Base-by-base conservation (phyloP, 2,797 vertebrate species). In the Urocyon cinereoargenteus region DNA sequence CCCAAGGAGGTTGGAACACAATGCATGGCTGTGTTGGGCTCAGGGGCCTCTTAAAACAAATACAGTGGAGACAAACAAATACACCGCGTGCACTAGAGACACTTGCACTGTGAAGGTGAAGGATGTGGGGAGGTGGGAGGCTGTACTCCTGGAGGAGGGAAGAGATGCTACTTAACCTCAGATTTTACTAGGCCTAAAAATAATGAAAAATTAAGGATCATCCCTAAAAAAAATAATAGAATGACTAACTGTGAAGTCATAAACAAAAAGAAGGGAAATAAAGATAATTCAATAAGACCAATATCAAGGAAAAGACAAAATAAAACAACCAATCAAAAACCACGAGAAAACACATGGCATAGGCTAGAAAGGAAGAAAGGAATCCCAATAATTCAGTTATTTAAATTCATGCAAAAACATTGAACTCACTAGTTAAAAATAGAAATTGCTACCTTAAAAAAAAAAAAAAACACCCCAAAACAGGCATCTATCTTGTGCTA, bases 161-260 rank as follows among this genome's bases (percentile, higher is more conserved):
- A 7, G 57, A 18, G 0, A 3, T 0, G 0, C 18, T 24, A 2
- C 40, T 24, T 6, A 12, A 5, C 16, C 4, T 19, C 4, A 10
- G 7, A 36, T 49, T 10, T 11, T 6, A n/a, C 24, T 4, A 6
- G 8, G 61, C 36, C 18, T 1, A 0, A 55, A 57, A n/a, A 26
- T 7, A 15, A 14, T 28, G 28, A 40, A 36, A 4, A 40, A 31
- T 16, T 40, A 36, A 85, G 24, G 34, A 34, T 11, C 49, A 21
- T 2, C 13, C 49, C 18, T 2, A 21, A 61, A 49, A 15, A 10
- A 19, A 1, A 6, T 4, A 51, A 34, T 19, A 13, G 34, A 21
- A 12, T 13, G 7, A 0, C 7, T 53, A 12, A 31, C 9, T 1
- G 49, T 82, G 19, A 77, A 86, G 24, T 53, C 11, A 19, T 22